Evolutionary conservation across 2,797 vertebrate genomes (phyloP), one percentile per base, ranked within the genome.

Genomic region (Vireo griseus): DNA sequence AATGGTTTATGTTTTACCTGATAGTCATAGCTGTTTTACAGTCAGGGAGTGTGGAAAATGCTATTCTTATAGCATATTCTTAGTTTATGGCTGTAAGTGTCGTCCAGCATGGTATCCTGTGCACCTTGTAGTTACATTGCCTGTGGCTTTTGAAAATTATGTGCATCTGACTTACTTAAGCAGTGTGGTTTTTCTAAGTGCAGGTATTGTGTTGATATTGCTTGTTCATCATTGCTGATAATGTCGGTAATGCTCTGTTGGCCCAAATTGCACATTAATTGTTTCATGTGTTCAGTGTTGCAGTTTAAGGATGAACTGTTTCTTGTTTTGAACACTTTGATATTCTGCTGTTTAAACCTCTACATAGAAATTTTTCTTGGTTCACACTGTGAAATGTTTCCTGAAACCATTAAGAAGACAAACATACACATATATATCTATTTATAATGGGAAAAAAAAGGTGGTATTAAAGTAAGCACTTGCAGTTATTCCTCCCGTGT

Each of bases 351-450:
- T 52, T 84, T 68, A 69, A 88, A 29, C 13, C 16, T 73, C 5
- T 62, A 13, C 26, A 42, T 24, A 47, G 1, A 45, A 29, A 6
- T 50, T 72, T 83, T 59, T 73, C 8, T 89, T 72, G 29, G 40
- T 63, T 91, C 22, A 50, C 16, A 11, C 37, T 76, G 28, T 63
- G 74, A 71, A 61, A 37, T 35, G 11, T 75, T 79, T 75, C 47
- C 51, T 62, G 48, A 81, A 92, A 81, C 29, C 6, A 57, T 10
- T 52, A 57, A 81, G 59, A 86, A 63, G 10, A 2, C 7, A 39
- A 75, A 50, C 28, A 29, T 14, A 33, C 15, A 3, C 3, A 8
- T 3, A 1, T 14, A 8, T 4, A 24, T 12, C 6, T 39, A 11
- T 31, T 22, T 29, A 4, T 11, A 16, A 7, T 22, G 21, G 24